Conservation (phyloP, 2,888 invertebrate genomes). For the Orgyia antiqua region DNA sequence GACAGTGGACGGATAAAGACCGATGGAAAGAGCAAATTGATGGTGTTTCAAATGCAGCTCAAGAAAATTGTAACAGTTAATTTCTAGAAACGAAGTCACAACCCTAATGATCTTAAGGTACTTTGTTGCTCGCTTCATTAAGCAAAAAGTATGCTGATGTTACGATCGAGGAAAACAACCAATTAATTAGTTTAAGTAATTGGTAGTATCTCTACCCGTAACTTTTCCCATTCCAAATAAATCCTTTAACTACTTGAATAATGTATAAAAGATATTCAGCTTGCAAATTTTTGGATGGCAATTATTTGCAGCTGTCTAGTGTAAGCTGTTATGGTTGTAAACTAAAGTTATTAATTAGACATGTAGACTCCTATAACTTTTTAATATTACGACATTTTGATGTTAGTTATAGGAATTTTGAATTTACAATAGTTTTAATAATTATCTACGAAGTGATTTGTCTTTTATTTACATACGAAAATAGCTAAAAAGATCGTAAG, state of each 20-base stretch:
- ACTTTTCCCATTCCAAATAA: slow-evolving; percentile 53
- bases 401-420: too few species aligned
- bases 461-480: too few species aligned
- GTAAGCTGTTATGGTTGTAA: slow-evolving; percentile 7
- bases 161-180: slow-evolving; percentile 60
- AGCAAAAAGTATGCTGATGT: slow-evolving; percentile 68
- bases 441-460: too few species aligned
- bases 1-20: too few species aligned
- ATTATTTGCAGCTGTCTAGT: slow-evolving; percentile 10
- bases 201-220: slow-evolving; percentile 51
- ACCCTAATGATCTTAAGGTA: slow-evolving; percentile 39
- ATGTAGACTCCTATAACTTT: not conserved
- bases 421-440: too few species aligned
- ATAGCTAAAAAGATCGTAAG: too few species aligned
- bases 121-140: slow-evolving; percentile 63
- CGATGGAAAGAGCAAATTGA: too few species aligned
- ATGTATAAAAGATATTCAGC: slow-evolving; percentile 41
- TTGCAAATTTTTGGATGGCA: slow-evolving; percentile 15
- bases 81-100: slow-evolving; percentile 16
- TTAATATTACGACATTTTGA: too few species aligned
- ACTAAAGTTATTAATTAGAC: too few species aligned
- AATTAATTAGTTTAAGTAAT: slow-evolving; percentile 74
- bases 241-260: slow-evolving; percentile 54
- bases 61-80: too few species aligned
- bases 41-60: too few species aligned